These are phyloP conservation scores for Horisme vitalbata DNA, from an alignment of 2,888 invertebrate genomes.

Conservation along the genomic window DNA sequence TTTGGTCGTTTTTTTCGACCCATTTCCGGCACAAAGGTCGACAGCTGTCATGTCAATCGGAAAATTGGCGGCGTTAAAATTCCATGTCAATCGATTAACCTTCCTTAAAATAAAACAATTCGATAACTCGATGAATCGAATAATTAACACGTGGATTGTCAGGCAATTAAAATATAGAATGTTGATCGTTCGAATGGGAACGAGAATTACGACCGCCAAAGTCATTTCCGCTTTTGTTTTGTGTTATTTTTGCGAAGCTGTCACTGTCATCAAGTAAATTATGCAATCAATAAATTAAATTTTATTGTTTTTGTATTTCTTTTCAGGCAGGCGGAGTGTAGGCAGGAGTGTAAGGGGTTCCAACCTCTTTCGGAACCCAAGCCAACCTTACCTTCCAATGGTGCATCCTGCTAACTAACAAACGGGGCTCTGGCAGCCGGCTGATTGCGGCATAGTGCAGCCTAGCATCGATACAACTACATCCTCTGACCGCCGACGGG, in stretches of 20 bases:
- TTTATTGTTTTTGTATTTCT: too few relatives aligned
- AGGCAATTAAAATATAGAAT: slow-evolving; percentile 10
- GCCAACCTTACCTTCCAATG: too few relatives aligned
- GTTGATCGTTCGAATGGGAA: slow-evolving; percentile 6
- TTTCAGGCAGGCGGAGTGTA: too few relatives aligned
- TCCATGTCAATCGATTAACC: slow-evolving; percentile 10
- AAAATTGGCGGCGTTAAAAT: slow-evolving; percentile 18
- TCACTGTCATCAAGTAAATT: too few relatives aligned
- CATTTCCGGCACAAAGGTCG: slow-evolving; percentile 21
- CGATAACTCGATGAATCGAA: slow-evolving; percentile 10
- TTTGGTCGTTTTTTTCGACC: slow-evolving; percentile 12
- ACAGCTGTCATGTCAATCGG: slow-evolving; percentile 20
- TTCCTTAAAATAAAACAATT: not conserved
- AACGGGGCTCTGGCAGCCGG: too few relatives aligned
- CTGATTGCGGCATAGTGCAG: too few relatives aligned
- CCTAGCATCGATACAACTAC: too few relatives aligned
- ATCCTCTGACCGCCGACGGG: too few relatives aligned
- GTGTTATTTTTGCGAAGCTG: slow-evolving; percentile 2
- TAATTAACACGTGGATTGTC: slow-evolving; percentile 14
- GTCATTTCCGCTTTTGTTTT: slow-evolving; percentile 8
- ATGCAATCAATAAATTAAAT: too few relatives aligned
- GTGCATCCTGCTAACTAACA: too few relatives aligned
- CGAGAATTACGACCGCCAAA: not conserved
- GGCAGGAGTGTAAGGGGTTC: too few relatives aligned
- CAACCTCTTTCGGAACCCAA: too few relatives aligned